Evolutionary conservation across 2,888 invertebrate species (phyloP).

Genomic region (Rhodophaea formosa): DNA sequence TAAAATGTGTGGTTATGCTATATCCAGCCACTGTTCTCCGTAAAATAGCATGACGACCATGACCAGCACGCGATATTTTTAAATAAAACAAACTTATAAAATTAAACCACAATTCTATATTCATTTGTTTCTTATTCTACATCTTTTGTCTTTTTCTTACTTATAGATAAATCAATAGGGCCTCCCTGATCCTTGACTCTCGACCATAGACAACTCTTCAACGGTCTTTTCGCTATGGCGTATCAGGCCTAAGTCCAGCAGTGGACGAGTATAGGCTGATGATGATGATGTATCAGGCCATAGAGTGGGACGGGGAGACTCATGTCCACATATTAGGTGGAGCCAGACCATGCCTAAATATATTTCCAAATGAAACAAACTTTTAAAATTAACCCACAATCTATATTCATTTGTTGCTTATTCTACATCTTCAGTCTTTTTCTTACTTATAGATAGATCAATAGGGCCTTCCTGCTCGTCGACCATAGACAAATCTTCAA

Average conservation of each 20-base stretch:
- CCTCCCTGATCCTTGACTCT: constrained; percentile 37
- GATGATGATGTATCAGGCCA: too few relatives aligned
- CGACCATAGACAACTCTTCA: constrained; percentile 20
- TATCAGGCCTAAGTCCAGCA: too few relatives aligned
- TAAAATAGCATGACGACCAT: too few relatives aligned
- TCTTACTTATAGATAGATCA: constrained; percentile 53
- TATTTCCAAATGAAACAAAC: background rate
- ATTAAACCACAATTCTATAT: background rate
- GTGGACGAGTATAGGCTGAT: too few relatives aligned
- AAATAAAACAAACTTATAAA: background rate
- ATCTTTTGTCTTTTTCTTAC: constrained; percentile 32
- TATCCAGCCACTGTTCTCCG: too few relatives aligned
- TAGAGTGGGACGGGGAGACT: constrained; percentile 47
- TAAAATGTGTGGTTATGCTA: too few relatives aligned
- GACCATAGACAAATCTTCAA: constrained; percentile 14
- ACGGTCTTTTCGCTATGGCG: constrained; percentile 34
- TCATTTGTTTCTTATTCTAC: constrained; percentile 24
- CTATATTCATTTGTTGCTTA: constrained; percentile 20
- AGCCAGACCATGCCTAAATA: too few relatives aligned
- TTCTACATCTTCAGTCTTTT: constrained; percentile 27
- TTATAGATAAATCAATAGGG: constrained; percentile 60
- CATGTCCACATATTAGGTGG: background rate
- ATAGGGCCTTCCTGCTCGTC: constrained; percentile 51
- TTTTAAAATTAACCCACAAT: background rate
- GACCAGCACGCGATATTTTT: too few relatives aligned